Evolutionary conservation across 2,888 invertebrate genomes (phyloP).

Genomic region (Leptopilina syphax): DNA sequence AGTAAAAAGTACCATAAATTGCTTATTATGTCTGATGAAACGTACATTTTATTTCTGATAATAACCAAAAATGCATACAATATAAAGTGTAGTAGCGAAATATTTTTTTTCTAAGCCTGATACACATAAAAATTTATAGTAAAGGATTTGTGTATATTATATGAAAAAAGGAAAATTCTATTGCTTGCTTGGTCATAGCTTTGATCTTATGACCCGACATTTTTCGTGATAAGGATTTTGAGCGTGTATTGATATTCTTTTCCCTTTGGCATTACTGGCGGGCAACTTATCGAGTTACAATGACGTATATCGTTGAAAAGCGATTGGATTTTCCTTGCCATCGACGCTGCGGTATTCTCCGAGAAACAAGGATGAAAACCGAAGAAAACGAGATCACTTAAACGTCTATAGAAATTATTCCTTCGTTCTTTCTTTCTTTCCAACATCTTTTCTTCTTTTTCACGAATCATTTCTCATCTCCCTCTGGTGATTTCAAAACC

Average conservation of each 20-base stretch:
- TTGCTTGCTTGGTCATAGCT: conserved; percentile 17
- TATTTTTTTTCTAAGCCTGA: background rate
- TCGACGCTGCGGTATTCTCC: conserved; percentile 50
- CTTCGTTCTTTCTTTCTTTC: background rate
- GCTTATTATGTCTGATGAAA: too few relatives aligned
- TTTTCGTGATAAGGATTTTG: conserved; percentile 25
- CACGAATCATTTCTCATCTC: background rate
- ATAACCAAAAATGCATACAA: background rate
- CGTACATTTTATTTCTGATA: too few relatives aligned
- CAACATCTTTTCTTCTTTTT: background rate
- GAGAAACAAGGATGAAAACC: conserved; percentile 39
- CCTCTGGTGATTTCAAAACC: background rate
- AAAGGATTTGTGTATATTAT: background rate
- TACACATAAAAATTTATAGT: conserved; percentile 16
- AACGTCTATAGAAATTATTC: conserved; percentile 43
- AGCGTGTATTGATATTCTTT: conserved; percentile 24
- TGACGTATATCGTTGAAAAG: conserved; percentile 65
- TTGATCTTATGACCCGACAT: conserved; percentile 28
- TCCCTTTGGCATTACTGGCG: conserved; percentile 52
- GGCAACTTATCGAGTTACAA: conserved; percentile 68
- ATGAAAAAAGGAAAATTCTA: conserved; percentile 28
- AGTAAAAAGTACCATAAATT: too few relatives aligned
- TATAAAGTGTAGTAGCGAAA: background rate
- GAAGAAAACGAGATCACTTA: conserved; percentile 50
- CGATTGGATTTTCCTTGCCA: conserved; percentile 68